phyloP scores from a whole-genome alignment of 2,888 invertebrate species.

The Pseudococcus longispinus region DNA sequence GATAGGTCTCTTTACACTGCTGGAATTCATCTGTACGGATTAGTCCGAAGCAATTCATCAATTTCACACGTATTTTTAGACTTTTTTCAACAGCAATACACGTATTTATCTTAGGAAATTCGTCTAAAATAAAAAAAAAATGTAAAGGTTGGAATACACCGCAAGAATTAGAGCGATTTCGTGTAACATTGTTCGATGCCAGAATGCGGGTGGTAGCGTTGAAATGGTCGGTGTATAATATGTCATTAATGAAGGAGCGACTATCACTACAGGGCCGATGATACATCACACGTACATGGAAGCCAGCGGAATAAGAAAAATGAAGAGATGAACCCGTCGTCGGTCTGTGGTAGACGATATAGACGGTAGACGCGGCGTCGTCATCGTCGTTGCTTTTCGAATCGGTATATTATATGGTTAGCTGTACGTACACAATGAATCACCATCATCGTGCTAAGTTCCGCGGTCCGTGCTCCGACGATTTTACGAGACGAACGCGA shows the following conservation, averaged over 20 bases:
- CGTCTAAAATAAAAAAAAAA: no score
- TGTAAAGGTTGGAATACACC: not conserved
- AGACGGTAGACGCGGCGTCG: not conserved
- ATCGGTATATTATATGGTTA: not conserved
- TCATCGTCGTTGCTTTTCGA: not conserved
- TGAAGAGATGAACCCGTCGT: not conserved
- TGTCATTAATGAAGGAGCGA: conserved; percentile 26
- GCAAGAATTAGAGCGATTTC: conserved; percentile 2
- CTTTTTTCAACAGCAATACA: no score
- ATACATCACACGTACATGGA: not conserved
- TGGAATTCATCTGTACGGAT: no score
- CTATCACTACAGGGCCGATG: not conserved
- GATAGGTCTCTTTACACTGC: no score
- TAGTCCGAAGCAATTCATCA: no score
- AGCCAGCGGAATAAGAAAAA: not conserved
- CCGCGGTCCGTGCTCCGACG: not conserved
- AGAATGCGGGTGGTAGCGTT: conserved; percentile 43
- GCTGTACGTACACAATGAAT: not conserved
- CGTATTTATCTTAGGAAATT: no score
- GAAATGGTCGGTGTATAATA: conserved; percentile 22
- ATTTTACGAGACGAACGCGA: not conserved
- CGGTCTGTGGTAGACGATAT: not conserved
- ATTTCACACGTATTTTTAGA: no score
- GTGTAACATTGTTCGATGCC: conserved; percentile 25
- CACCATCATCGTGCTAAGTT: conserved; percentile 4